phyloP scores from a whole-genome alignment of 1,140 invertebrate genomes.

The Coptotermes formosanus region DNA sequence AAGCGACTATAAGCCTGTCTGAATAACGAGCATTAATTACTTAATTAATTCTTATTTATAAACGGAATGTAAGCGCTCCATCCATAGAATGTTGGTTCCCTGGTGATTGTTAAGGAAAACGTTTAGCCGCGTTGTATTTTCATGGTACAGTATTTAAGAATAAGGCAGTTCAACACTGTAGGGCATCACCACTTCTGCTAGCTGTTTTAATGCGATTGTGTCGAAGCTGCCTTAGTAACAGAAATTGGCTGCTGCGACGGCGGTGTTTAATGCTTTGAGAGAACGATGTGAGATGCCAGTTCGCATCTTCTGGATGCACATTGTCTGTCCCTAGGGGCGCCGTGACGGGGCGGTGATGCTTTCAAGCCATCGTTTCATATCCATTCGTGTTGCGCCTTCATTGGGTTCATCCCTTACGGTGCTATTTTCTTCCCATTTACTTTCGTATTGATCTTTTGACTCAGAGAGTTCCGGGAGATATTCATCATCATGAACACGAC shows the following conservation, averaged over 20 bases:
- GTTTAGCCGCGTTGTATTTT: neutral
- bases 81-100: too few species aligned
- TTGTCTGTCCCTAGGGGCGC: neutral
- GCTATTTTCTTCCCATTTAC: neutral
- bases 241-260: neutral
- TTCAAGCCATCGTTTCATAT: neutral
- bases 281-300: neutral
- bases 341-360: neutral
- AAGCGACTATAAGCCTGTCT: too few species aligned
- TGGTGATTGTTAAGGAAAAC: neutral
- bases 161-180: too few species aligned
- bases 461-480: neutral
- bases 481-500: neutral
- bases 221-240: neutral
- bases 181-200: neutral
- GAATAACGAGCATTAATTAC: too few species aligned
- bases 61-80: too few species aligned
- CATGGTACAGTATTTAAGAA: neutral
- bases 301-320: neutral
- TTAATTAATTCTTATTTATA: too few species aligned
- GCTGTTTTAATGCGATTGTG: neutral
- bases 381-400: neutral
- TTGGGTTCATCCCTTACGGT: neutral
- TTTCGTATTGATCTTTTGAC: slow-evolving; percentile 17
- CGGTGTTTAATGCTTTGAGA: neutral